A percentile compares a stretch with the other conserved stretches of the same genome.
Conservation (phyloP, 2,888 invertebrate genomes). For the Pantelozetes paolii region DNA sequence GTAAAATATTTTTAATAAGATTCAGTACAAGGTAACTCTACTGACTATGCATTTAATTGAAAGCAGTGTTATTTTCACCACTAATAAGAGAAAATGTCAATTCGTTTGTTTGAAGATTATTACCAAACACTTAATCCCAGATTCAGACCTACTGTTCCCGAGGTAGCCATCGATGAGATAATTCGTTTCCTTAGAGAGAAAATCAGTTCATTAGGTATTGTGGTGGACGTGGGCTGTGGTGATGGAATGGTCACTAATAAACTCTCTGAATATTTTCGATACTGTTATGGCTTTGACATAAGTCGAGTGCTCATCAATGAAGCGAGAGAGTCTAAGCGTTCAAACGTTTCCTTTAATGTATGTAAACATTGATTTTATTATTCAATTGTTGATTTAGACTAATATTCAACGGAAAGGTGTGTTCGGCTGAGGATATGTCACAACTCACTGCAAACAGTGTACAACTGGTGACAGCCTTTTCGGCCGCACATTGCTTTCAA, state of each 20-base stretch:
- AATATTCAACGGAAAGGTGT: conserved; percentile 49
- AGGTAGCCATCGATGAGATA: conserved; percentile 30
- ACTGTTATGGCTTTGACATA: conserved; percentile 55
- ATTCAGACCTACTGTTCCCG: conserved; percentile 40
- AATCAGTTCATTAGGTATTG: conserved; percentile 48
- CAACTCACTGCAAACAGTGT: conserved; percentile 49
- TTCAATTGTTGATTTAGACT: background rate
- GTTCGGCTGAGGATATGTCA: conserved; percentile 53
- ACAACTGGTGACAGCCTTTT: conserved; percentile 54
- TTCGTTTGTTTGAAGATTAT: conserved; percentile 39
- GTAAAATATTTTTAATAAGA: too few species aligned
- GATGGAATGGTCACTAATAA: conserved; percentile 56
- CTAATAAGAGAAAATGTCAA: too few species aligned
- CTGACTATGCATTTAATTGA: too few species aligned
- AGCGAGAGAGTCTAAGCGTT: conserved; percentile 51
- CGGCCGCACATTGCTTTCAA: conserved; percentile 56
- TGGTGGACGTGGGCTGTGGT: conserved; percentile 58
- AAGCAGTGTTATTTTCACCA: too few species aligned
- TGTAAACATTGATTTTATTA: background rate
- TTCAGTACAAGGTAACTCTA: too few species aligned
- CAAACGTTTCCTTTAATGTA: conserved; percentile 44
- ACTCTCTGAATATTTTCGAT: conserved; percentile 53
- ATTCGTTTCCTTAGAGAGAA: conserved; percentile 39
- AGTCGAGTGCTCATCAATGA: conserved; percentile 53
- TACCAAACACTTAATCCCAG: conserved; percentile 42